Evolutionary conservation across 2,888 invertebrate genomes (phyloP).

Genomic region (Ochlodes sylvanus): DNA sequence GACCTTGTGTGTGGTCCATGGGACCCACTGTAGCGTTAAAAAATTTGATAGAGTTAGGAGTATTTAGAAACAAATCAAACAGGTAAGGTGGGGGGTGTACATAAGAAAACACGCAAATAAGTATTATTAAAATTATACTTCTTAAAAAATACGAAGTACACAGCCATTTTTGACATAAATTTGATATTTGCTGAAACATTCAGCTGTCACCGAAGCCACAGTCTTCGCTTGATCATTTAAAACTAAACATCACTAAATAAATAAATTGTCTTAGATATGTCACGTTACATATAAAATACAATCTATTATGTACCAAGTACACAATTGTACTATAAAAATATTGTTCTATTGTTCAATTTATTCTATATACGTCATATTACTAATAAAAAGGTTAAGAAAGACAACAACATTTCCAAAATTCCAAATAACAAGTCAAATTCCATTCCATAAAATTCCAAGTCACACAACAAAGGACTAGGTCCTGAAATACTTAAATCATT

Average conservation of each 20-base stretch:
- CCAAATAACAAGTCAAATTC: slow-evolving; percentile 12
- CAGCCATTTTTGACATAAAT: slow-evolving; percentile 72
- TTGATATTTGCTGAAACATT: slow-evolving; percentile 15
- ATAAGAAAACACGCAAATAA: slow-evolving; percentile 1
- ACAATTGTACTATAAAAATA: slow-evolving; percentile 36
- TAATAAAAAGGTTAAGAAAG: slow-evolving; percentile 12
- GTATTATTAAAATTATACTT: slow-evolving; percentile 50
- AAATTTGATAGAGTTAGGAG: too few species aligned
- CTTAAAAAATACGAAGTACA: slow-evolving; percentile 76
- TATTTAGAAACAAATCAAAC: too few species aligned
- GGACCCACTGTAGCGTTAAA: too few species aligned
- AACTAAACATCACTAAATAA: slow-evolving; percentile 19
- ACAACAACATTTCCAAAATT: slow-evolving; percentile 26
- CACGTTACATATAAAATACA: slow-evolving; percentile 29
- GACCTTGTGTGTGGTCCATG: too few species aligned
- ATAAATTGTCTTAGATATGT: slow-evolving; percentile 31
- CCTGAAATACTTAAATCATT: slow-evolving; percentile 58
- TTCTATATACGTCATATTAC: slow-evolving; percentile 3
- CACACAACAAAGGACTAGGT: slow-evolving; percentile 54
- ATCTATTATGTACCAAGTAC: slow-evolving; percentile 36
- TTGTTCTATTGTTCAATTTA: slow-evolving; percentile 2
- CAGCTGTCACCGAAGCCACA: slow-evolving; percentile 33
- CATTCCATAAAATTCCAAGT: slow-evolving; percentile 28
- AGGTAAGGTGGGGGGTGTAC: too few species aligned
- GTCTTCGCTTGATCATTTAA: slow-evolving; percentile 19